phyloP scores from a whole-genome alignment of 2,888 invertebrate genomes.

The Sesia apiformis region DNA sequence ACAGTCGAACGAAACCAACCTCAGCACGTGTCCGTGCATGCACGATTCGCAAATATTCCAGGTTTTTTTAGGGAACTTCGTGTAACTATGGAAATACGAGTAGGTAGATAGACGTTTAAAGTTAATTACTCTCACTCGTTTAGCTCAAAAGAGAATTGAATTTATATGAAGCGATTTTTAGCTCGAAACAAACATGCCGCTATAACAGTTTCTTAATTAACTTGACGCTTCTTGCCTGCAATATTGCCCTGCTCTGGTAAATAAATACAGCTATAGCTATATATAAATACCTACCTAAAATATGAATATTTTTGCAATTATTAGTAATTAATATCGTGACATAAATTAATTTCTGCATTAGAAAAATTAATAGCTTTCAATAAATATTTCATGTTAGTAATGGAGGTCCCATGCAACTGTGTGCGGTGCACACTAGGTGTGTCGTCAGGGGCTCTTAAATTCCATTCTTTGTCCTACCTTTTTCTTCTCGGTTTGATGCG shows the following conservation, averaged over 20 bases:
- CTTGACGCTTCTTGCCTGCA: too few relatives aligned
- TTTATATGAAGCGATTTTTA: slow-evolving; percentile 7
- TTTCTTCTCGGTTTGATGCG: slow-evolving; percentile 10
- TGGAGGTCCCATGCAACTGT: too few relatives aligned
- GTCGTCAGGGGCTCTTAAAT: slow-evolving; percentile 11
- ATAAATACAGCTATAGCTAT: too few relatives aligned
- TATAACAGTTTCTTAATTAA: too few relatives aligned
- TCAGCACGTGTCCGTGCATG: neutral
- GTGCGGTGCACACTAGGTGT: neutral
- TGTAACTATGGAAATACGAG: neutral
- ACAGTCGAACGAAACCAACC: slow-evolving; percentile 1
- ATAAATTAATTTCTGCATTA: too few relatives aligned
- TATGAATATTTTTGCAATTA: too few relatives aligned
- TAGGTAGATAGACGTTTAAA: neutral
- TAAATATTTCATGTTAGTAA: too few relatives aligned
- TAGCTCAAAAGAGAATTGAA: neutral
- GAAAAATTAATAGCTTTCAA: too few relatives aligned
- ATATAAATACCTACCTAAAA: too few relatives aligned
- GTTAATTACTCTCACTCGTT: neutral
- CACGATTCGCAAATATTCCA: neutral
- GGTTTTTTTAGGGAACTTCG: neutral
- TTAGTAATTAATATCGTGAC: too few relatives aligned
- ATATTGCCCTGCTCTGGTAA: too few relatives aligned
- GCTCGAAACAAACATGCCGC: too few relatives aligned
- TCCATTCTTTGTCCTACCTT: slow-evolving; percentile 12